phyloP scores from a whole-genome alignment of 2,888 invertebrate genomes.

The Pollenia labialis region DNA sequence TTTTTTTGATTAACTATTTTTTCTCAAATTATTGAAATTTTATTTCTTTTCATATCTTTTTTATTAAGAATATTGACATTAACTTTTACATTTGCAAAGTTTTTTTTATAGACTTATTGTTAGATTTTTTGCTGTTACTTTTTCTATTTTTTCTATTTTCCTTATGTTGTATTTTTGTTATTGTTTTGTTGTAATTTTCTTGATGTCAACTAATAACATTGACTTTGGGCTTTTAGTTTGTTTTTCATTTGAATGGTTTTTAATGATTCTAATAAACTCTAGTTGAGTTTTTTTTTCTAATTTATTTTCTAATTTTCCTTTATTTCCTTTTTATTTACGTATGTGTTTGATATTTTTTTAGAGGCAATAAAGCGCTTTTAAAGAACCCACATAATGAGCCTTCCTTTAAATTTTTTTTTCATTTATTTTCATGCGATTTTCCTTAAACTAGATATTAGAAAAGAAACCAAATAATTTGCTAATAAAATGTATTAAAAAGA shows the following conservation, averaged over 20 bases:
- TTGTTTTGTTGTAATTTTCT: not conserved
- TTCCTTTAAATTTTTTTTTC: constrained; percentile 7
- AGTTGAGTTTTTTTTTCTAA: not conserved
- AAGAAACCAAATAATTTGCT: constrained; percentile 28
- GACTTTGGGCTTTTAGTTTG: constrained; percentile 23
- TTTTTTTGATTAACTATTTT: constrained; percentile 10
- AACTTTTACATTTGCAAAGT: not conserved
- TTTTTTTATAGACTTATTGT: not conserved
- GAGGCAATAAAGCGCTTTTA: constrained; percentile 41
- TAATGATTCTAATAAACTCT: constrained; percentile 47
- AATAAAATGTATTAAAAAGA: constrained; percentile 45
- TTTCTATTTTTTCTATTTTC: constrained; percentile 9
- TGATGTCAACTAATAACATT: constrained; percentile 24
- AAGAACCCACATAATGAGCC: constrained; percentile 12
- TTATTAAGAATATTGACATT: constrained; percentile 20
- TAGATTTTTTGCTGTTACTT: not conserved
- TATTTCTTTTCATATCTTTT: not conserved
- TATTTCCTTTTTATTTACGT: not conserved
- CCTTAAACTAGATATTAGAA: not conserved
- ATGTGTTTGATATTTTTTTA: too few species aligned
- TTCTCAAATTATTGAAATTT: constrained; percentile 38
- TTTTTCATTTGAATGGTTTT: constrained; percentile 61
- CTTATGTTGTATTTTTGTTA: not conserved
- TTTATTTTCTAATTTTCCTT: not conserved
- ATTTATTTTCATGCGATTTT: constrained; percentile 12